Evolutionary conservation across 1,140 invertebrate genomes (phyloP).

Genomic region (Aplysia californica): DNA sequence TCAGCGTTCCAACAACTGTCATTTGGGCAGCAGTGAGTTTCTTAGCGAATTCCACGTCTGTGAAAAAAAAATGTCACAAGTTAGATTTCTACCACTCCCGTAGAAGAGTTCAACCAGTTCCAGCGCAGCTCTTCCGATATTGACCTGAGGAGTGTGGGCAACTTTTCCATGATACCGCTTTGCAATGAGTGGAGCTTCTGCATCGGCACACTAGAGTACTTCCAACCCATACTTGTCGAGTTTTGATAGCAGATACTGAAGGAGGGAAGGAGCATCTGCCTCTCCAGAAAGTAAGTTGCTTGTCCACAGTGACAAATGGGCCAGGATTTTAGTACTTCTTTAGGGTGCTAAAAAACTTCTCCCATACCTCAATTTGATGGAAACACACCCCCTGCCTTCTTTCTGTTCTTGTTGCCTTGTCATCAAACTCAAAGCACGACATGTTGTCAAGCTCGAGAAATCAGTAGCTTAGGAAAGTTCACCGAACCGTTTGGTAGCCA

Average conservation of each 20-base stretch:
- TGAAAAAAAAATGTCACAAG: slow-evolving; percentile 36
- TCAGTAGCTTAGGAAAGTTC: too few species aligned
- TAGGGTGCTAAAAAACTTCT: neutral
- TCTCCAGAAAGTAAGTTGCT: slow-evolving; percentile 51
- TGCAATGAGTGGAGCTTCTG: slow-evolving; percentile 19
- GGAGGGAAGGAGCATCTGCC: slow-evolving; percentile 45
- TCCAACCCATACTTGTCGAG: slow-evolving; percentile 69
- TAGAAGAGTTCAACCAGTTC: neutral
- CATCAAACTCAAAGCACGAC: neutral
- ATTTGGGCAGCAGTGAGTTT: slow-evolving; percentile 12
- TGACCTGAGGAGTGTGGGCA: slow-evolving; percentile 2
- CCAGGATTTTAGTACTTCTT: slow-evolving; percentile 28
- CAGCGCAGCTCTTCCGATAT: too few species aligned
- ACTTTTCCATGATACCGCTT: slow-evolving; percentile 26
- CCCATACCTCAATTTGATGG: too few species aligned
- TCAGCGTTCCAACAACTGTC: neutral
- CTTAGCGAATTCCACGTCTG: slow-evolving; percentile 13
- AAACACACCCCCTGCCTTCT: too few species aligned
- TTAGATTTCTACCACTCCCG: slow-evolving; percentile 16
- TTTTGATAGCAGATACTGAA: slow-evolving; percentile 66
- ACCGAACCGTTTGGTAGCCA: neutral
- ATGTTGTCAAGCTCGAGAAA: too few species aligned
- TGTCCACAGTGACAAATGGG: slow-evolving; percentile 48
- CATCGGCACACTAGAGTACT: slow-evolving; percentile 39
- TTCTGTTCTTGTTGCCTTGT: neutral